These are phyloP conservation scores for Spisula subtruncata DNA, from an alignment of 2,888 invertebrate genomes.

Conservation along the genomic window DNA sequence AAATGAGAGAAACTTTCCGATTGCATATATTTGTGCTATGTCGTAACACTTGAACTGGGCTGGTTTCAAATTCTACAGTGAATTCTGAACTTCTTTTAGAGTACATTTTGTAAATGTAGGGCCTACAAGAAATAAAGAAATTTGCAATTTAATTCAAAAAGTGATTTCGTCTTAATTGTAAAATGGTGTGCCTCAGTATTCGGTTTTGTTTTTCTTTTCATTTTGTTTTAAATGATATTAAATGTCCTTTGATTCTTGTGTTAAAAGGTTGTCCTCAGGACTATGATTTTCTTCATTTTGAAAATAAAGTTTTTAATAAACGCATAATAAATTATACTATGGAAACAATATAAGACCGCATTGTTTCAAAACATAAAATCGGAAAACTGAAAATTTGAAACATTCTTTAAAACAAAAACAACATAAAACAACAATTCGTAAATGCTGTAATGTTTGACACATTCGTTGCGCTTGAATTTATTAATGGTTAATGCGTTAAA, in stretches of 20 bases:
- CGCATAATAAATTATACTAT: too few species aligned
- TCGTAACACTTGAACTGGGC: background rate
- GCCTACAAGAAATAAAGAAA: too few species aligned
- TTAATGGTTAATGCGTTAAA: slow-evolving; percentile 11
- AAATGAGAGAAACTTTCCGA: slow-evolving; percentile 11
- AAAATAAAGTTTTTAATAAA: too few species aligned
- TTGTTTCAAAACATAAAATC: too few species aligned
- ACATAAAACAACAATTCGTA: background rate
- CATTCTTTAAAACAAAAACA: background rate
- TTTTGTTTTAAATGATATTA: too few species aligned
- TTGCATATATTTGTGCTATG: slow-evolving; percentile 16
- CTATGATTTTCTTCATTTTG: too few species aligned
- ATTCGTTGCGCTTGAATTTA: slow-evolving; percentile 13
- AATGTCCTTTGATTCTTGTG: too few species aligned
- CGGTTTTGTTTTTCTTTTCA: background rate
- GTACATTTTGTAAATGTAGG: background rate
- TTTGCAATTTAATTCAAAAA: background rate
- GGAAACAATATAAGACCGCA: background rate
- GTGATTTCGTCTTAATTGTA: background rate
- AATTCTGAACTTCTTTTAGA: background rate
- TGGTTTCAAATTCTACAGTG: background rate
- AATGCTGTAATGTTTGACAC: background rate
- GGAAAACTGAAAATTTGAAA: too few species aligned
- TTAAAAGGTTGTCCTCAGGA: too few species aligned
- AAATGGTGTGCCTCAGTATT: background rate